Base-by-base conservation (phyloP, 2,113 vertebrate species). In the Vombatus ursinus region DNA sequence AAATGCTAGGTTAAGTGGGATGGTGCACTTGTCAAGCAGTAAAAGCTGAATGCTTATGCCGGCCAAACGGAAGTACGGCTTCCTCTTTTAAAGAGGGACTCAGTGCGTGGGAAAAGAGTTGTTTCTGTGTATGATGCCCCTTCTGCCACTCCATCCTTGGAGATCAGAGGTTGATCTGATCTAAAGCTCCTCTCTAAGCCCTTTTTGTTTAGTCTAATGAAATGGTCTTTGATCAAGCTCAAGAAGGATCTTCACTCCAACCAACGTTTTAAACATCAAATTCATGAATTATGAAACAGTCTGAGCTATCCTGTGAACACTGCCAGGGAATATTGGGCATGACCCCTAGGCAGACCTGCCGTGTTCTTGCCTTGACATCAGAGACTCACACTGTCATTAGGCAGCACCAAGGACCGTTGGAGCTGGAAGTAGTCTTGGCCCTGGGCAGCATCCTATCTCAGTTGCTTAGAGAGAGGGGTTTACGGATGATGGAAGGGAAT, bases 381-480 rank as follows among this genome's bases (percentile, higher is more conserved):
- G 91, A 97, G 92, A 92, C 54, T 9, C 12, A 93, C 52, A 84
- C 50, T 68, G 19, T 94, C 91, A 95, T 95, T 44, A 84, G n/a
- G 37, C 19, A 84, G 16, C n/a, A 84, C 37, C 22, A 84, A 84
- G n/a, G n/a, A 44, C 68, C 44, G 3, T 44, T 84, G 68, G 68
- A 84, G 19, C 68, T 44, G 23, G 68, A 84, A 44, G n/a, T 84
- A 84, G 68, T 96, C 96, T 92, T 96, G 91, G 93, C 91, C 90
- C 57, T 97, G 94, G 92, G 95, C 96, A 50, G 49, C 48, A 0
- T 90, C 50, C 96, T 97, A 96, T 90, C 94, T 97, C 49, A 96
- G 52, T 96, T 90, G 94, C 92, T 90, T 95, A 97, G 53, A 97
- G 97, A 98, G 96, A 94, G 94, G 96, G 96, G 51, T 49, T 97